Evolutionary conservation across 1,140 invertebrate species (phyloP).

Genomic region (Agrypnia vestita): DNA sequence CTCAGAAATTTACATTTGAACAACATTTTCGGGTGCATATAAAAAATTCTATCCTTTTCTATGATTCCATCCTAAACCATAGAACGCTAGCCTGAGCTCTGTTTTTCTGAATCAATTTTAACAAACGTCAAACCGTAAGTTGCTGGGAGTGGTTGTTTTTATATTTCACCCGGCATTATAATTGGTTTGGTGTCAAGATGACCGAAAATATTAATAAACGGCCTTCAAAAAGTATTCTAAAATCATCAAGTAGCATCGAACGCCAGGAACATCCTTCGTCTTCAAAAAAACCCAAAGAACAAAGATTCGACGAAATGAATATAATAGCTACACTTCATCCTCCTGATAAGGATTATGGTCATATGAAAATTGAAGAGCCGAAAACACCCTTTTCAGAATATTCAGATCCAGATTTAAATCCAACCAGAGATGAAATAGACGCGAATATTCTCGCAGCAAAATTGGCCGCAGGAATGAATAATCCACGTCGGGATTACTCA

Average conservation of each 20-base stretch:
- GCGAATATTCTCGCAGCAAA: slow-evolving; percentile 85
- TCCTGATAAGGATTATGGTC: slow-evolving; percentile 98
- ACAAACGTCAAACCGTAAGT: slow-evolving; percentile 47
- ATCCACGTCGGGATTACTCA: slow-evolving; percentile 68
- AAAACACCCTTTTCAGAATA: slow-evolving; percentile 90
- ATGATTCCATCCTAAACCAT: no score
- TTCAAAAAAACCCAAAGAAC: slow-evolving; percentile 82
- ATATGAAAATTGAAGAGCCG: slow-evolving; percentile 99
- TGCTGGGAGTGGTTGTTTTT: slow-evolving; percentile 28
- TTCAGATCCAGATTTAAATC: slow-evolving; percentile 81
- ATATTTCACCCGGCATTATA: slow-evolving; percentile 28
- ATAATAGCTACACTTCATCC: slow-evolving; percentile 98
- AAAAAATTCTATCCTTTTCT: no score
- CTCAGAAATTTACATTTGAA: no score
- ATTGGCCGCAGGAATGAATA: slow-evolving; percentile 72
- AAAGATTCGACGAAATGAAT: slow-evolving; percentile 99
- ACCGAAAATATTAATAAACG: slow-evolving; percentile 77
- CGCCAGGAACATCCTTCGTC: slow-evolving; percentile 76
- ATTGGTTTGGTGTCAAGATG: slow-evolving; percentile 62
- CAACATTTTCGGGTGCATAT: no score
- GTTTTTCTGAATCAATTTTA: background rate
- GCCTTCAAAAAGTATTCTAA: slow-evolving; percentile 93
- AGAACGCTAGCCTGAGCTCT: no score
- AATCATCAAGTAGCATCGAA: slow-evolving; percentile 92
- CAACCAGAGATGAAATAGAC: slow-evolving; percentile 83